Evolutionary conservation across 2,113 vertebrate genomes (phyloP).

Genomic region (Lipophrys pholis): DNA sequence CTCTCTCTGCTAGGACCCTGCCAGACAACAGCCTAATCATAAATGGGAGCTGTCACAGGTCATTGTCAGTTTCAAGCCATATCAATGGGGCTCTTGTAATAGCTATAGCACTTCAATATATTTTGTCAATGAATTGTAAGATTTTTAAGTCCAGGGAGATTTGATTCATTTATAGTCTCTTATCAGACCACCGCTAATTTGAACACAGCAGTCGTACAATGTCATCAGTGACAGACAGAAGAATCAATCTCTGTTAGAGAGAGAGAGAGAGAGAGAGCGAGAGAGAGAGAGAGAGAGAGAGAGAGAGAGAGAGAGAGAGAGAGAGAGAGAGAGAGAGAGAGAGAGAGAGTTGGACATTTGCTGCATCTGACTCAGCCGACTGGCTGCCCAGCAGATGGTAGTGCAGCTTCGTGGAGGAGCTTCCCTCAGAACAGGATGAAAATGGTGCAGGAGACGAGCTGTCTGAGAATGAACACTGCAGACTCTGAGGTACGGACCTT

Average conservation of each 20-base stretch:
- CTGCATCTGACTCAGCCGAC: conserved; percentile 22
- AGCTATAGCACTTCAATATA: conserved; percentile 42
- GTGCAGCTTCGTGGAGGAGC: conserved; percentile 63
- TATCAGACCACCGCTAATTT: conserved; percentile 68
- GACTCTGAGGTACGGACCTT: conserved; percentile 60
- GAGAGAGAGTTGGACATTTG: conserved; percentile 14
- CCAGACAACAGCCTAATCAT: conserved; percentile 56
- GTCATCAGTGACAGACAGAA: conserved; percentile 74
- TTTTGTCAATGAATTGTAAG: conserved; percentile 50
- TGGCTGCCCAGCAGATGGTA: conserved; percentile 78
- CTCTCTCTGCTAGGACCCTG: conserved; percentile 22
- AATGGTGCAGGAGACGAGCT: conserved; percentile 71
- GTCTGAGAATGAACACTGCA: conserved; percentile 69
- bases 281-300: conserved; percentile 7
- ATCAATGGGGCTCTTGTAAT: conserved; percentile 57
- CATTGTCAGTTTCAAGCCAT: conserved; percentile 56
- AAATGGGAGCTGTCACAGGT: conserved; percentile 56
- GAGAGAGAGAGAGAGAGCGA: conserved; percentile 10
- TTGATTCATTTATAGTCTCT: conserved; percentile 68
- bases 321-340: background rate
- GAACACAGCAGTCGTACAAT: conserved; percentile 72
- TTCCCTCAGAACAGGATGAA: conserved; percentile 47
- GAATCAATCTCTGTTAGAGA: conserved; percentile 67
- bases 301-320: conserved; percentile 16
- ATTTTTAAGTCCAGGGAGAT: conserved; percentile 56